phyloP scores from a whole-genome alignment of 2,888 invertebrate genomes.

The Cryptus viduatorius region DNA sequence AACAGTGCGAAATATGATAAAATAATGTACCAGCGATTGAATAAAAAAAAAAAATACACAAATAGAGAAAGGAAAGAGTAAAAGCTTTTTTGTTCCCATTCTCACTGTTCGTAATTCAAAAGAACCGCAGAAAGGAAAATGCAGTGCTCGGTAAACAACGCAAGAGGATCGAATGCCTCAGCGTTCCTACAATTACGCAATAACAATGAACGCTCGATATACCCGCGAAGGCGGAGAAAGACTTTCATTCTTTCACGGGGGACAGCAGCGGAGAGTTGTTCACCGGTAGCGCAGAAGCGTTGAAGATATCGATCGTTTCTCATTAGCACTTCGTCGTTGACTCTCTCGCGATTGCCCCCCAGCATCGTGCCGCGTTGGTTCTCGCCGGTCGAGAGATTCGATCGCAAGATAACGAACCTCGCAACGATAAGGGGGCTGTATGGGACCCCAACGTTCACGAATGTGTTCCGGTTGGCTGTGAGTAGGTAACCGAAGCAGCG shows the following conservation, averaged over 20 bases:
- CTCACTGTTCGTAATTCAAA: not conserved
- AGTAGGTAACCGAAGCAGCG: not conserved
- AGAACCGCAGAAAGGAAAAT: slow-evolving; percentile 11
- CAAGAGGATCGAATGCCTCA: slow-evolving; percentile 45
- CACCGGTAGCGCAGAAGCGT: slow-evolving; percentile 11
- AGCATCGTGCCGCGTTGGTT: slow-evolving; percentile 49
- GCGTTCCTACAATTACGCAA: slow-evolving; percentile 48
- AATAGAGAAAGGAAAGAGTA: not conserved
- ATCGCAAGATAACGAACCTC: slow-evolving; percentile 54
- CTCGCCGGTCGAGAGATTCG: slow-evolving; percentile 47
- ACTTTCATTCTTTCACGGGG: slow-evolving; percentile 60
- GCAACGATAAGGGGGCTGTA: slow-evolving; percentile 45
- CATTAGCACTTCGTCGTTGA: slow-evolving; percentile 62
- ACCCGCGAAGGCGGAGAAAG: slow-evolving; percentile 51
- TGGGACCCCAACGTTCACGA: slow-evolving; percentile 20
- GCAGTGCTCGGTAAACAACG: slow-evolving; percentile 33
- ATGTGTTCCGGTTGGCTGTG: slow-evolving; percentile 52
- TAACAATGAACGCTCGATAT: slow-evolving; percentile 31
- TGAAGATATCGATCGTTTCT: slow-evolving; percentile 68
- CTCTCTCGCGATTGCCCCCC: slow-evolving; percentile 28
- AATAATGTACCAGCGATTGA: not conserved
- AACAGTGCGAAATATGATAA: not conserved
- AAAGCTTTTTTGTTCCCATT: slow-evolving; percentile 23
- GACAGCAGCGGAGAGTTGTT: not conserved
- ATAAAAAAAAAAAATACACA: not conserved